phyloP scores from a whole-genome alignment of 2,888 invertebrate genomes.

The Carpatolechia fugitivella region DNA sequence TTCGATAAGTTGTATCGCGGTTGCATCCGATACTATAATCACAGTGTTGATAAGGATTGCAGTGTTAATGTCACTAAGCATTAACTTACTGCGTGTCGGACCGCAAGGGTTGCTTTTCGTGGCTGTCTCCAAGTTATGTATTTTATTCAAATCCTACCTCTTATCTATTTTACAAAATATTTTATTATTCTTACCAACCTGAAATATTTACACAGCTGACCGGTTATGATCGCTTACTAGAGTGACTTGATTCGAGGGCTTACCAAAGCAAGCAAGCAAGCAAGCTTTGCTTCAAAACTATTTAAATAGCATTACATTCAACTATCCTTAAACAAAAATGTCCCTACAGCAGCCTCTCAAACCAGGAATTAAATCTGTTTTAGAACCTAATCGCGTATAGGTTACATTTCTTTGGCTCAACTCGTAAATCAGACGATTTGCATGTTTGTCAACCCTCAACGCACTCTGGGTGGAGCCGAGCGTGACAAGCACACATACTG shows the following conservation, averaged over 20 bases:
- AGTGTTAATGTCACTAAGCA: slow-evolving; percentile 1
- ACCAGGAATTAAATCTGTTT: background rate
- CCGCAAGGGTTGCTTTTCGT: background rate
- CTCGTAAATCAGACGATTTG: background rate
- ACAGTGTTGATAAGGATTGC: slow-evolving; percentile 9
- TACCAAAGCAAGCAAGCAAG: background rate
- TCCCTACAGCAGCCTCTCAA: background rate
- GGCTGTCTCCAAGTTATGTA: too few species aligned
- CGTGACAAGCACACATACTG: slow-evolving; percentile 45
- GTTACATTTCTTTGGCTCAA: background rate
- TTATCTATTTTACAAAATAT: too few species aligned
- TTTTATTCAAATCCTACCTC: too few species aligned
- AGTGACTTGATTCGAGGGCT: background rate
- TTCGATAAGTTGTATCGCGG: slow-evolving; percentile 1
- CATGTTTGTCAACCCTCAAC: slow-evolving; percentile 5
- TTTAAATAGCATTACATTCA: too few species aligned
- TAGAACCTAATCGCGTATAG: background rate
- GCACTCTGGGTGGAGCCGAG: slow-evolving; percentile 26
- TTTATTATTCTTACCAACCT: too few species aligned
- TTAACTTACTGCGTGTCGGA: slow-evolving; percentile 2
- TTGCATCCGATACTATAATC: background rate
- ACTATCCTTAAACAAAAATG: background rate
- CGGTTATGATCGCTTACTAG: too few species aligned
- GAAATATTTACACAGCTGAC: too few species aligned
- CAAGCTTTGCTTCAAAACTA: background rate